Evolutionary conservation across 2,888 invertebrate genomes (phyloP), one percentile per base, ranked within the genome.

Genomic region (Chrysodeixis includens): DNA sequence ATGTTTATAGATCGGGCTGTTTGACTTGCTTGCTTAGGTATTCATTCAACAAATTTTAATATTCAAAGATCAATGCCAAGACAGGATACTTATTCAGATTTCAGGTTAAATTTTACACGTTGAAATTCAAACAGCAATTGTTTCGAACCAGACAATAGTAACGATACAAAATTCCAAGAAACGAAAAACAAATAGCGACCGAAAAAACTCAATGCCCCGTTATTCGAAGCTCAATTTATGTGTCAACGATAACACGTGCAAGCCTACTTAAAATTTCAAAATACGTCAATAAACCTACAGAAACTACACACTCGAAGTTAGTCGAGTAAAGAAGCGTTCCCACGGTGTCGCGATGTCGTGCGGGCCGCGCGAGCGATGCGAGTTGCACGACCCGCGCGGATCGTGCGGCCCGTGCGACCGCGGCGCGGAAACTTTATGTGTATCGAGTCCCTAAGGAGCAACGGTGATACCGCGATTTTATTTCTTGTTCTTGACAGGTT

Each of bases 261-360:
- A 57, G 20, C n/a, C 46, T 49, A 60, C 58, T 63, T 53, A 49
- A 75, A 63, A 62, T 61, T 10, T 61, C 53, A 57, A 65, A 66
- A 68, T 65, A 63, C 56, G 46, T 62, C 69, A 61, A 62, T 67
- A 67, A 66, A 59, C 40, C 51, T 6, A 20, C 52, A 70, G 62
- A 60, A 70, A 70, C 68, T 68, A 65, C 62, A 65, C 67, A 70
- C 68, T 76, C 26, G 56, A 56, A 62, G 66, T 53, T 57, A 30
- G 8, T 46, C 52, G 30, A 54, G 44, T 67, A 79, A 71, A 74
- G 77, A 71, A 77, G 49, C 67, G 71, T 70, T 61, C 62, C 68
- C 62, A 68, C 71, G 69, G 71, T 68, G 71, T 68, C 74, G 60
- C 71, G 44, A 67, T 67, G 61, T 40, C 78, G 63, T 57, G 71